Percentiles rank a stretch among this genome's conserved stretches.
Conservation (phyloP, 2,797 vertebrate species). For the Prionace glauca region DNA sequence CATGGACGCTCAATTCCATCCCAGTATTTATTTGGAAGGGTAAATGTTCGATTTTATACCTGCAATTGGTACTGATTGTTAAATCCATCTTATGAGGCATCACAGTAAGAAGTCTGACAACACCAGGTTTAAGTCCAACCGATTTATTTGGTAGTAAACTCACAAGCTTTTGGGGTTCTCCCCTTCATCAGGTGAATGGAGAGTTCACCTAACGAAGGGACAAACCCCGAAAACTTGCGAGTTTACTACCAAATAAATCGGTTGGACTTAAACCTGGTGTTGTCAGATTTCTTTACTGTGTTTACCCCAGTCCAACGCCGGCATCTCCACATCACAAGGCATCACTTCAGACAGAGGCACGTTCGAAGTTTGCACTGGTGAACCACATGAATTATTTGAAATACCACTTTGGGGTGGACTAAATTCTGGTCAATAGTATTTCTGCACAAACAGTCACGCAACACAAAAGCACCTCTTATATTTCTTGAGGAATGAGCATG, state of each 20-base stretch:
- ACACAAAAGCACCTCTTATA: not conserved
- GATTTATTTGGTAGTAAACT: too few species aligned
- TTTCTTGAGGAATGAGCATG: not conserved
- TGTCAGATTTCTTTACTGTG: too few species aligned
- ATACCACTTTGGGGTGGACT: not conserved
- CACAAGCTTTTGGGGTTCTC: too few species aligned
- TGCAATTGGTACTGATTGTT: not conserved
- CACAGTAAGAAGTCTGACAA: not conserved
- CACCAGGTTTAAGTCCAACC: too few species aligned
- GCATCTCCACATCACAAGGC: too few species aligned
- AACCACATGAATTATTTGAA: not conserved
- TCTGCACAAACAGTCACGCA: not conserved
- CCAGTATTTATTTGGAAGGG: not conserved
- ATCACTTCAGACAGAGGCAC: not conserved
- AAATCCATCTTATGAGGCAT: not conserved
- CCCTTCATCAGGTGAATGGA: too few species aligned
- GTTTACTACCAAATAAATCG: too few species aligned
- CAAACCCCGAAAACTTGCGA: too few species aligned
- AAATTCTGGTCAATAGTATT: not conserved
- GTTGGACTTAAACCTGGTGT: too few species aligned
- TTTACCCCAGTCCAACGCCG: too few species aligned
- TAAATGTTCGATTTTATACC: not conserved
- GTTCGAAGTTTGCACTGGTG: not conserved
- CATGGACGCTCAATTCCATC: not conserved
- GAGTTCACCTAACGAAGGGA: too few species aligned